Evolutionary conservation across 2,888 invertebrate species (phyloP).

Genomic region (Acleris literana): DNA sequence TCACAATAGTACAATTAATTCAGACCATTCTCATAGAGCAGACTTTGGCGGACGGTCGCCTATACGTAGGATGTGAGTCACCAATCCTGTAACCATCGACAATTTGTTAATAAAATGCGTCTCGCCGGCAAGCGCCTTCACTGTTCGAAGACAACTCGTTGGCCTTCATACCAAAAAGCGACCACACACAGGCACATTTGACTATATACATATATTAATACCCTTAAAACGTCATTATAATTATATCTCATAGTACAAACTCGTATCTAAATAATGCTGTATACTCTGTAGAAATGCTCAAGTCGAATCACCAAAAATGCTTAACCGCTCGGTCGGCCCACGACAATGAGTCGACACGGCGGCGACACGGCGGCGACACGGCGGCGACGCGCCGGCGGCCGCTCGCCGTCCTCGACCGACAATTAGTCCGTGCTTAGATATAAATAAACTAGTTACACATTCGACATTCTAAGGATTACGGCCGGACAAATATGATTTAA

Average conservation of each 20-base stretch:
- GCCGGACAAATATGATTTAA: constrained; percentile 48
- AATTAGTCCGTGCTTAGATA: constrained; percentile 44
- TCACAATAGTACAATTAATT: constrained; percentile 5
- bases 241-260: constrained; percentile 47
- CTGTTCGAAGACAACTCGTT: constrained; percentile 37
- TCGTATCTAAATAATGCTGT: constrained; percentile 47
- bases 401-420: constrained; percentile 32
- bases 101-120: constrained; percentile 33
- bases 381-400: not conserved
- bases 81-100: constrained; percentile 25
- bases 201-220: constrained; percentile 49
- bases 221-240: constrained; percentile 48
- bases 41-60: constrained; percentile 31
- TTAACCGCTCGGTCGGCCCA: constrained; percentile 34
- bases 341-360: not conserved
- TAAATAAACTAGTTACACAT: constrained; percentile 47
- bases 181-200: constrained; percentile 59
- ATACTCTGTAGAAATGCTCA: constrained; percentile 51
- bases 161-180: constrained; percentile 50
- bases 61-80: constrained; percentile 21
- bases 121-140: constrained; percentile 6
- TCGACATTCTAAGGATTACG: constrained; percentile 42
- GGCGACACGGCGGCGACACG: not conserved
- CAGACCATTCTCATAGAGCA: not conserved
- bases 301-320: constrained; percentile 68